Percentiles rank a stretch among this genome's conserved stretches.
These are phyloP conservation scores for Paratilapia polleni DNA, from an alignment of 2,113 vertebrate species.

Conservation along the genomic window DNA sequence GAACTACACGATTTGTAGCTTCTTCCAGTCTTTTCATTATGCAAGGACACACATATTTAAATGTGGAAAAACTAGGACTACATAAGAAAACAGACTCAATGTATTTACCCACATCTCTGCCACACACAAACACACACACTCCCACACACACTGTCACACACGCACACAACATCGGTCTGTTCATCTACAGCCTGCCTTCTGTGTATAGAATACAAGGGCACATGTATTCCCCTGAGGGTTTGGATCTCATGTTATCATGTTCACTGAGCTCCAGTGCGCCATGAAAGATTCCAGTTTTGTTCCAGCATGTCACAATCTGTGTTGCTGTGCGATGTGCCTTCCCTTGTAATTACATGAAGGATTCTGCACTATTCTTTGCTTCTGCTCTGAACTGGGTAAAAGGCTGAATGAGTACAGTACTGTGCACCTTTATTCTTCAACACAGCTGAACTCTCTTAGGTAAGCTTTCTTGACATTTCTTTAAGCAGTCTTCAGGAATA, in stretches of 20 bases:
- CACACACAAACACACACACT: not conserved
- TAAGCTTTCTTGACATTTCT: too few relatives aligned
- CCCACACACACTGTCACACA: not conserved
- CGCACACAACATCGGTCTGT: slow-evolving; percentile 3
- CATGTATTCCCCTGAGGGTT: slow-evolving; percentile 51
- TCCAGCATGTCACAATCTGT: slow-evolving; percentile 36
- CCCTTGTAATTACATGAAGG: slow-evolving; percentile 19
- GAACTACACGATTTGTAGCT: not conserved
- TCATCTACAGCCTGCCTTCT: slow-evolving; percentile 35
- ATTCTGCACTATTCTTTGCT: not conserved
- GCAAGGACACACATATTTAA: not conserved
- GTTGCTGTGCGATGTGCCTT: slow-evolving; percentile 1
- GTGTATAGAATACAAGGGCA: slow-evolving; percentile 34
- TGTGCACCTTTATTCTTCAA: rapidly evolving
- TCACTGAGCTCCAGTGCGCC: slow-evolving; percentile 30
- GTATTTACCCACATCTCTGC: slow-evolving; percentile 1
- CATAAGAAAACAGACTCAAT: not conserved
- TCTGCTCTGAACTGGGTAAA: not conserved
- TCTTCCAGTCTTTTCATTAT: not conserved
- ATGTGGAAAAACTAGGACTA: slow-evolving; percentile 3
- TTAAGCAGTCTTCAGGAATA: not conserved
- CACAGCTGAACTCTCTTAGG: too few relatives aligned
- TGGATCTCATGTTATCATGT: slow-evolving; percentile 44
- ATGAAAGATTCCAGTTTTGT: slow-evolving; percentile 55
- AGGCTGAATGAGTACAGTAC: not conserved